Evolutionary conservation across 2,888 invertebrate genomes (phyloP), one percentile per base, ranked within the genome.

Genomic region (Rhopalosiphum nymphaeae): DNA sequence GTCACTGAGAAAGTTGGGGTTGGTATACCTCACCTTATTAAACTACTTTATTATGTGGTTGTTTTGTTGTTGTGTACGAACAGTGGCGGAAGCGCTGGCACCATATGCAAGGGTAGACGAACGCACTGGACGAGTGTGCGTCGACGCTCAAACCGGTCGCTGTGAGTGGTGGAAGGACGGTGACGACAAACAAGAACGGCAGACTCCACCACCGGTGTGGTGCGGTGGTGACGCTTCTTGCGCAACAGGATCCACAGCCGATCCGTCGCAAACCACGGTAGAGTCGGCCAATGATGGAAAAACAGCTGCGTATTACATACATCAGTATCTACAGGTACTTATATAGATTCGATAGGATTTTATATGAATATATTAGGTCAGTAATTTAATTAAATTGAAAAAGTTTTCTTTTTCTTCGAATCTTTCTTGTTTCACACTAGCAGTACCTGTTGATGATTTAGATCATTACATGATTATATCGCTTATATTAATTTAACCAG

Each of bases 251-350:
- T 99, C 99, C 96, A 96, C 99, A 87, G 99, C 98, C 0, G 99
- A 99, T 0, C 97, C 98, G 78, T 98, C 99, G 0, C 99, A 99
- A 96, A 99, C 99, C 0, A 99, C 99, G 0, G 99, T 99, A 0
- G 99, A 99, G 96, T 98, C 99, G 0, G 99, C 99, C 0, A 99
- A 99, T 95, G 99, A 99, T 96, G 99, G 99, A 61, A 99, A 99
- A 96, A 98, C 98, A 0, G 99, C 99, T 0, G 98, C 99, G 7
- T 99, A 99, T 99, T 97, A 97, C 95, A 99, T 99, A 95, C 99
- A 99, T 96, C 98, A 98, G 95, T 97, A 98, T 95, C 96, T 99
- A 95, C 98, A 99, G 97, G 98, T 98, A 94, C 13, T 16, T 44
- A n/a, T 16, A 67, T 36, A 4, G 2, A 36, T n/a, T 67, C 36